Conservation (phyloP, 2,888 invertebrate species). For the Meloe dianella region DNA sequence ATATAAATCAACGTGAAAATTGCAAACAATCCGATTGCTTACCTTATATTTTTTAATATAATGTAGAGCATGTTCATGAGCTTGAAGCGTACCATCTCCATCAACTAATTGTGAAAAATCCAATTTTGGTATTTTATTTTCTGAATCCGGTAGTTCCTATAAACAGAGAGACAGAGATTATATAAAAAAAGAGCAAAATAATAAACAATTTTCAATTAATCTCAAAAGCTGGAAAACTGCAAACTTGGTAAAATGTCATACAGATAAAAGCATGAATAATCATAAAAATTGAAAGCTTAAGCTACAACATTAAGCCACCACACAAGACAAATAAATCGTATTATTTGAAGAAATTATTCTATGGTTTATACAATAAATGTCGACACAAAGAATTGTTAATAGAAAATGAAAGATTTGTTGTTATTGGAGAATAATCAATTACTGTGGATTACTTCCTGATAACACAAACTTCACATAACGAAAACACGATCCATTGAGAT, state of each 20-base stretch:
- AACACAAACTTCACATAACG: too few species aligned
- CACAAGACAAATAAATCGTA: constrained; percentile 2
- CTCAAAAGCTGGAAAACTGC: not conserved
- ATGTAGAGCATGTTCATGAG: constrained; percentile 21
- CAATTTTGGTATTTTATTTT: constrained; percentile 57
- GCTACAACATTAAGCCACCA: not conserved
- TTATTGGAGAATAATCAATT: not conserved
- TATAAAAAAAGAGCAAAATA: constrained; percentile 21
- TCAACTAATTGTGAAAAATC: constrained; percentile 38
- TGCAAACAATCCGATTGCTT: constrained; percentile 27
- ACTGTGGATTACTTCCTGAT: too few species aligned
- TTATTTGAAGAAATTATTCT: not conserved
- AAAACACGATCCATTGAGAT: not conserved
- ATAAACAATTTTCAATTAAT: constrained; percentile 8
- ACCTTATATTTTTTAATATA: constrained; percentile 60
- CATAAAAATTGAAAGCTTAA: not conserved
- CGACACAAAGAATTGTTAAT: not conserved
- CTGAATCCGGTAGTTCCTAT: constrained; percentile 55
- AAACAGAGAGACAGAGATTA: constrained; percentile 23
- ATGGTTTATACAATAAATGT: not conserved
- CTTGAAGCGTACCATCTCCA: not conserved
- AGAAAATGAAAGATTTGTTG: too few species aligned
- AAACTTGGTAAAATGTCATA: not conserved
- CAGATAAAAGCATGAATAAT: constrained; percentile 15
- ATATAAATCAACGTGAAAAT: constrained; percentile 8